Evolutionary conservation across 2,113 vertebrate species (phyloP).

Genomic region (Onychostruthus taczanowskii): DNA sequence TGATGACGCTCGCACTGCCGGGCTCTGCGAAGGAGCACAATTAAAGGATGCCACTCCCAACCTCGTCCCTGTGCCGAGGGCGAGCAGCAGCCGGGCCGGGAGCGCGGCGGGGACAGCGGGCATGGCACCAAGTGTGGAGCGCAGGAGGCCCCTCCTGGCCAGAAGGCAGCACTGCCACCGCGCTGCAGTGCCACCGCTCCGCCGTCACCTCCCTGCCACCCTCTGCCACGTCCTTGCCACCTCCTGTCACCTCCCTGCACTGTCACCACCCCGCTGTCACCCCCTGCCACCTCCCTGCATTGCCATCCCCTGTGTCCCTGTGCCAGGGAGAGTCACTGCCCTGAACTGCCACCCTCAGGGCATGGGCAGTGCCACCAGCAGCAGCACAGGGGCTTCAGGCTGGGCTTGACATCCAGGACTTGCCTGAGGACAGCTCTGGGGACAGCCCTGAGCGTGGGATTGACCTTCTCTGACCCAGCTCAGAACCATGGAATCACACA

Average conservation of each 20-base stretch:
- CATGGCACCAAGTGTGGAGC: accelerated
- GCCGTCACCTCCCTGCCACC: not conserved
- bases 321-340: not conserved
- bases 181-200: not conserved
- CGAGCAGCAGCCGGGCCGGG: not conserved
- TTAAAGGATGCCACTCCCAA: accelerated
- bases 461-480: too few relatives aligned
- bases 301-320: not conserved
- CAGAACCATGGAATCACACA: not conserved
- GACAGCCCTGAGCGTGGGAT: not conserved
- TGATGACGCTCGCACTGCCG: not conserved
- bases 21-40: not conserved
- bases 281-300: not conserved
- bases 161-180: not conserved
- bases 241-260: not conserved
- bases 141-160: conserved; percentile 3
- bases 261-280: not conserved
- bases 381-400: not conserved
- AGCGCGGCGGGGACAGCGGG: not conserved
- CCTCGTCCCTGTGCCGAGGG: not conserved
- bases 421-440: not conserved
- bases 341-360: not conserved
- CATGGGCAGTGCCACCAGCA: accelerated
- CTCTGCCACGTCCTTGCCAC: too few relatives aligned
- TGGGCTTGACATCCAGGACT: accelerated